Evolutionary conservation across 2,888 invertebrate genomes (phyloP).

Genomic region (Caenorhabditis macrosperma): DNA sequence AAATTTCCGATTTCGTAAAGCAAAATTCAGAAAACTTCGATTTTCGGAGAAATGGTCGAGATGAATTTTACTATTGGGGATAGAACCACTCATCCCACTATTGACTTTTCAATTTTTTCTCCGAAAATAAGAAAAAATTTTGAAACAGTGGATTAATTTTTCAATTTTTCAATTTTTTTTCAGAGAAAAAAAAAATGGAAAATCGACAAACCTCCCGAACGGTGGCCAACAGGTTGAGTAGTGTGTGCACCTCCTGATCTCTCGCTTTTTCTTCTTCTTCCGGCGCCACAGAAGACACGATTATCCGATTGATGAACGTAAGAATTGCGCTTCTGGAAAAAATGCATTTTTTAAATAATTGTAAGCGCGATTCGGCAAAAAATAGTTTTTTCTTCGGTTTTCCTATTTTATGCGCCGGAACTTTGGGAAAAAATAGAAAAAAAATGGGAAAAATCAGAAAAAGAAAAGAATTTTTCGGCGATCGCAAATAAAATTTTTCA

Average conservation of each 20-base stretch:
- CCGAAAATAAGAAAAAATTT: background rate
- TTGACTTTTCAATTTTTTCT: too few relatives aligned
- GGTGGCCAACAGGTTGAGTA: constrained; percentile 97
- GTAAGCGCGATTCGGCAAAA: background rate
- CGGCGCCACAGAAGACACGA: constrained; percentile 60
- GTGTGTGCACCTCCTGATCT: constrained; percentile 98
- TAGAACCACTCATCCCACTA: too few relatives aligned
- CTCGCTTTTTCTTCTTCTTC: constrained; percentile 60
- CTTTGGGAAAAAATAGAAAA: too few relatives aligned
- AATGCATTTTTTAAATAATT: background rate
- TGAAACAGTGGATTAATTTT: background rate
- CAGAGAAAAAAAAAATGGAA: background rate
- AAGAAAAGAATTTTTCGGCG: too few relatives aligned
- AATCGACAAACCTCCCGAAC: constrained; percentile 91
- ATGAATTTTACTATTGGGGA: too few relatives aligned
- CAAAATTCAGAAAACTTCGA: too few relatives aligned
- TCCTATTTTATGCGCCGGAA: too few relatives aligned
- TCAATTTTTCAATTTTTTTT: background rate
- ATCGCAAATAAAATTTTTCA: too few relatives aligned
- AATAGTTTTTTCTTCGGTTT: too few relatives aligned
- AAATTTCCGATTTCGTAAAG: too few relatives aligned
- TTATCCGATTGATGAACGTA: constrained; percentile 84
- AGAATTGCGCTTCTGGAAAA: constrained; percentile 89
- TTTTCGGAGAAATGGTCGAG: too few relatives aligned
- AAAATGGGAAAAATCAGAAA: too few relatives aligned